Conservation (phyloP, 2,113 vertebrate species). For the Morphnarchus princeps region DNA sequence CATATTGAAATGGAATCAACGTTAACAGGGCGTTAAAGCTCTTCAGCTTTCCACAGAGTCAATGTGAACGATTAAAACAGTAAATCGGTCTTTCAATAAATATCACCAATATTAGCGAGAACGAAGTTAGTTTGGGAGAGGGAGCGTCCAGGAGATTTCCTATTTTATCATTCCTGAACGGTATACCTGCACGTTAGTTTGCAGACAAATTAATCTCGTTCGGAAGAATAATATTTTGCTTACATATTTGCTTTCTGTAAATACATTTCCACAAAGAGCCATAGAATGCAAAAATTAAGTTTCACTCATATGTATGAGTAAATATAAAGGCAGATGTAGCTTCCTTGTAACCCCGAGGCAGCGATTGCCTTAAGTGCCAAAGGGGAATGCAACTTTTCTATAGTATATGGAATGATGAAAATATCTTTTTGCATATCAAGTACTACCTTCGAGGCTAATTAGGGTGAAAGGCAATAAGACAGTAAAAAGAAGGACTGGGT, state of each 20-base stretch:
- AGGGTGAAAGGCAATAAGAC: conserved; percentile 19
- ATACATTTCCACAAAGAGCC: conserved; percentile 14
- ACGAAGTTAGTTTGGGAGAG: not conserved
- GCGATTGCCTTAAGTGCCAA: conserved; percentile 26
- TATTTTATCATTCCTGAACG: not conserved
- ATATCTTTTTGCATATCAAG: not conserved
- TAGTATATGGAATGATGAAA: not conserved
- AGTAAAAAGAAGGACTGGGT: not conserved
- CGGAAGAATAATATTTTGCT: conserved; percentile 1
- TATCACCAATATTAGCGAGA: not conserved
- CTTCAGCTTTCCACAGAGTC: not conserved
- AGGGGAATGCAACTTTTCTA: conserved; percentile 9
- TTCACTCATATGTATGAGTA: conserved; percentile 36
- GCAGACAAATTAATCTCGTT: conserved; percentile 21
- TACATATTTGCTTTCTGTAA: conserved; percentile 43
- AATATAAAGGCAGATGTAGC: conserved; percentile 1
- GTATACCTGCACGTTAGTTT: not conserved
- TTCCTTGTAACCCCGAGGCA: not conserved
- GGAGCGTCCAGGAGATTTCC: not conserved
- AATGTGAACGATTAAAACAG: not conserved
- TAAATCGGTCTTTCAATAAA: not conserved
- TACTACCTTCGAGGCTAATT: not conserved
- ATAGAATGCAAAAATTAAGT: not conserved
- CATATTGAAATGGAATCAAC: not conserved
- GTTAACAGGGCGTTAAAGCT: not conserved